Conservation (phyloP, 2,797 vertebrate genomes). For the Ceryle rudis region DNA sequence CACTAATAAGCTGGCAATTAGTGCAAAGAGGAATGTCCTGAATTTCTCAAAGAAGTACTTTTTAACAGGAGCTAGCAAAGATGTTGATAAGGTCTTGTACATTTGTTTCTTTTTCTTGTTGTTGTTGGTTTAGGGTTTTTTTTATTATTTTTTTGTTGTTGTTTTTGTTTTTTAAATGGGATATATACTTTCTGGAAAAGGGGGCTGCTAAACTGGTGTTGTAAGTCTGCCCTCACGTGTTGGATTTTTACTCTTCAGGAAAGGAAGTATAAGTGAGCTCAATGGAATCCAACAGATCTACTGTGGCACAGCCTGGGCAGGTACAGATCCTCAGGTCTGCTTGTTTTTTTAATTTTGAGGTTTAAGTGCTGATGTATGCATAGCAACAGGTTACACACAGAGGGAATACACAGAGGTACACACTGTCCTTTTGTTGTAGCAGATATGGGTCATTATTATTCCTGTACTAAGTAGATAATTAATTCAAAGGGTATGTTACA, state of each 20-base stretch:
- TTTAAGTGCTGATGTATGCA: background rate
- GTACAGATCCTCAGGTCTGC: background rate
- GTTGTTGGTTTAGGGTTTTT: background rate
- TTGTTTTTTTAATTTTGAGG: background rate
- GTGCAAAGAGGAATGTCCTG: slow-evolving; percentile 53
- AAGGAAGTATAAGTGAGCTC: background rate
- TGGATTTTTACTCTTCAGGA: slow-evolving; percentile 40
- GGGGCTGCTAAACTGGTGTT: slow-evolving; percentile 4
- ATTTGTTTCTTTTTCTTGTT: background rate
- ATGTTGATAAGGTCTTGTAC: slow-evolving; percentile 9
- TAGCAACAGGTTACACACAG: background rate
- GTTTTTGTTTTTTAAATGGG: background rate
- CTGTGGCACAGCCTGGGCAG: background rate
- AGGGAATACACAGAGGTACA: background rate
- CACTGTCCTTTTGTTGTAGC: background rate
- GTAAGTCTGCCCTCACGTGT: slow-evolving; percentile 69
- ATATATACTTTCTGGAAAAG: slow-evolving; percentile 26
- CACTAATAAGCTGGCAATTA: slow-evolving; percentile 62
- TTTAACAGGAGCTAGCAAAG: slow-evolving; percentile 50
- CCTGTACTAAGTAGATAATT: background rate
- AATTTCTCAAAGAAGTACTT: slow-evolving; percentile 49
- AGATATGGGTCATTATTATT: background rate
- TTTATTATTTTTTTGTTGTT: too few species aligned
- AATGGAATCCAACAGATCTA: background rate
- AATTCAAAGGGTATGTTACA: background rate